These are phyloP conservation scores for Clarias platycephalus DNA, from an alignment of 2,797 vertebrate species.

Conservation along the genomic window DNA sequence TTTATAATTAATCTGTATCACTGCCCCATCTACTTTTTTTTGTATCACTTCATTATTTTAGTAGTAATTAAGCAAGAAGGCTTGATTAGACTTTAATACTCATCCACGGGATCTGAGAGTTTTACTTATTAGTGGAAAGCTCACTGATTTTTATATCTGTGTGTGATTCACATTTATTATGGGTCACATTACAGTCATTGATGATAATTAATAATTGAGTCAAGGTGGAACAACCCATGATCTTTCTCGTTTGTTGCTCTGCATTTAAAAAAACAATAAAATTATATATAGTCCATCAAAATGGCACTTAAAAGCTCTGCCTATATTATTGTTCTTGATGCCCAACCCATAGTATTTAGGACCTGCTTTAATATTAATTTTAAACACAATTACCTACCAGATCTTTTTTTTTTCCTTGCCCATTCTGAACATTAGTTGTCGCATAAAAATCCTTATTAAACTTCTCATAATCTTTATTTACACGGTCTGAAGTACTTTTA, in stretches of 20 bases:
- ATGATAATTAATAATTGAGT: slow-evolving; percentile 24
- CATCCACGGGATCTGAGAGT: neutral
- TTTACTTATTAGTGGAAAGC: neutral
- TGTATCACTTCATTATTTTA: neutral
- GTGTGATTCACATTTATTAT: slow-evolving; percentile 7
- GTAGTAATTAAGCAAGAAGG: slow-evolving; percentile 8
- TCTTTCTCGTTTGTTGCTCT: neutral
- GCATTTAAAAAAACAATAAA: neutral
- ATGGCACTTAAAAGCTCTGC: neutral
- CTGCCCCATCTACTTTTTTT: neutral
- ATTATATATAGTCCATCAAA: slow-evolving; percentile 6
- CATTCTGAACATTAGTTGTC: neutral
- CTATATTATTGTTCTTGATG: neutral
- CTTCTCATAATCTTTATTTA: neutral
- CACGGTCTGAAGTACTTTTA: neutral
- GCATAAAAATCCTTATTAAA: neutral
- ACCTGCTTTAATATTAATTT: slow-evolving; percentile 6
- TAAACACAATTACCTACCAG: neutral
- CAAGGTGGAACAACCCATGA: too few species aligned
- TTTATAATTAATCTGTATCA: neutral
- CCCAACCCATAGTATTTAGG: neutral
- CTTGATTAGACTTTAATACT: slow-evolving; percentile 1
- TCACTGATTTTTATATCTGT: slow-evolving; percentile 15
- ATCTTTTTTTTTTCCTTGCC: neutral
- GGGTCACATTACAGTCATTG: slow-evolving; percentile 12